Percentiles rank a stretch among this genome's conserved stretches.
Conservation (phyloP, 2,797 vertebrate genomes). For the Leucoraja ocellata region DNA sequence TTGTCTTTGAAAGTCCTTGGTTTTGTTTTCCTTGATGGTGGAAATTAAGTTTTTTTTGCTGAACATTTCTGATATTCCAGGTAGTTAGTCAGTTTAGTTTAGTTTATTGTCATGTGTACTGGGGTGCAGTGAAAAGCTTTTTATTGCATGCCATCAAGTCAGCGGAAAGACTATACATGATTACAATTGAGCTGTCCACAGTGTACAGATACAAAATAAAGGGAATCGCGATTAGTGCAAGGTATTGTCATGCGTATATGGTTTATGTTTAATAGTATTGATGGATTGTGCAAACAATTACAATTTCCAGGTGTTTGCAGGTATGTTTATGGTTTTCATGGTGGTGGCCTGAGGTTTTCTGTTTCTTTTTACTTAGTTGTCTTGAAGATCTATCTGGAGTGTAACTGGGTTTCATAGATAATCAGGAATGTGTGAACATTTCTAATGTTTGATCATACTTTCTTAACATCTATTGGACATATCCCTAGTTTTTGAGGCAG, state of each 20-base stretch:
- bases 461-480: not conserved
- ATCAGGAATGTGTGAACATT: not conserved
- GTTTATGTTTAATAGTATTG: not conserved
- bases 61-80: not conserved
- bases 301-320: not conserved
- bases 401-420: not conserved
- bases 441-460: not conserved
- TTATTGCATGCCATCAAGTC: too few species aligned
- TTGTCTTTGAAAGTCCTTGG: not conserved
- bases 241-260: not conserved
- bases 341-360: conserved; percentile 36
- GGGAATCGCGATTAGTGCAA: too few species aligned
- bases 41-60: not conserved
- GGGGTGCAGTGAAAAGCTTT: too few species aligned
- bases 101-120: too few species aligned
- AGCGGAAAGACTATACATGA: too few species aligned
- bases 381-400: not conserved
- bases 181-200: too few species aligned
- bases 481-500: not conserved
- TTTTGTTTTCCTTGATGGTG: not conserved
- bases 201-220: too few species aligned
- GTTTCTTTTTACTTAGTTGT: conserved; percentile 44
- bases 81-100: too few species aligned
- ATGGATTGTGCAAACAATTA: not conserved
- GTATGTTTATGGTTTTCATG: not conserved